Percentiles rank a stretch among this genome's conserved stretches.
phyloP scores from a whole-genome alignment of 2,888 invertebrate species.

The Phrixothrix hirtus region DNA sequence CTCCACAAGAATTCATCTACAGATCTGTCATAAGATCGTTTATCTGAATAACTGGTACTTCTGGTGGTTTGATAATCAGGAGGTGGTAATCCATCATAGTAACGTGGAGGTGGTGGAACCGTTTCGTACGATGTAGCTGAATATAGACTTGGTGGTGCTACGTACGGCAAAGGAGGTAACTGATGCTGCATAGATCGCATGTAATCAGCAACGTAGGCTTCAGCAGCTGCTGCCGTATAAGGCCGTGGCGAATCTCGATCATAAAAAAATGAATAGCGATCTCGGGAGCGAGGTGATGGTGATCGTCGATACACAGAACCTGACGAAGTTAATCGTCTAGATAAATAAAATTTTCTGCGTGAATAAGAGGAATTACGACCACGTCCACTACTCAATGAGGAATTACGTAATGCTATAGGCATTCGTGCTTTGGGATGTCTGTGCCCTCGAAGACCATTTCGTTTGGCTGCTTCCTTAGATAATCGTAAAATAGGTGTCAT shows the following conservation, averaged over 20 bases:
- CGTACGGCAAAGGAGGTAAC: conserved; percentile 82
- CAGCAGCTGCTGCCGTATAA: conserved; percentile 67
- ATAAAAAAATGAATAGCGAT: conserved; percentile 67
- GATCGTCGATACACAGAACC: conserved; percentile 62
- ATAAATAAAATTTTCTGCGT: conserved; percentile 67
- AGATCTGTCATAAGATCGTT: conserved; percentile 84
- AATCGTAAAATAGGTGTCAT: conserved; percentile 84
- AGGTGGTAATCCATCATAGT: conserved; percentile 76
- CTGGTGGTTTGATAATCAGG: conserved; percentile 72
- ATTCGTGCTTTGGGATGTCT: conserved; percentile 55
- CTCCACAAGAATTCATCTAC: conserved; percentile 88
- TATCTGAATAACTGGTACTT: conserved; percentile 64
- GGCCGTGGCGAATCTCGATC: conserved; percentile 59
- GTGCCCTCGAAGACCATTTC: conserved; percentile 51
- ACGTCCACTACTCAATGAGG: conserved; percentile 58
- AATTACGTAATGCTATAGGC: conserved; percentile 58
- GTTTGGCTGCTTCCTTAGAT: conserved; percentile 80
- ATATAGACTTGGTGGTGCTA: conserved; percentile 65
- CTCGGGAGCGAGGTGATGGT: conserved; percentile 63
- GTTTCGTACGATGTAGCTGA: conserved; percentile 48
- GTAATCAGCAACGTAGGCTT: conserved; percentile 86
- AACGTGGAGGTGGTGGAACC: conserved; percentile 73
- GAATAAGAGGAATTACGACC: conserved; percentile 60
- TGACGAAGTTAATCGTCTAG: conserved; percentile 63
- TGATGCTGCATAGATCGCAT: conserved; percentile 88